Percentiles rank a stretch among this genome's conserved stretches.
phyloP scores from a whole-genome alignment of 2,113 vertebrate species.

The Zosterops japonicus region DNA sequence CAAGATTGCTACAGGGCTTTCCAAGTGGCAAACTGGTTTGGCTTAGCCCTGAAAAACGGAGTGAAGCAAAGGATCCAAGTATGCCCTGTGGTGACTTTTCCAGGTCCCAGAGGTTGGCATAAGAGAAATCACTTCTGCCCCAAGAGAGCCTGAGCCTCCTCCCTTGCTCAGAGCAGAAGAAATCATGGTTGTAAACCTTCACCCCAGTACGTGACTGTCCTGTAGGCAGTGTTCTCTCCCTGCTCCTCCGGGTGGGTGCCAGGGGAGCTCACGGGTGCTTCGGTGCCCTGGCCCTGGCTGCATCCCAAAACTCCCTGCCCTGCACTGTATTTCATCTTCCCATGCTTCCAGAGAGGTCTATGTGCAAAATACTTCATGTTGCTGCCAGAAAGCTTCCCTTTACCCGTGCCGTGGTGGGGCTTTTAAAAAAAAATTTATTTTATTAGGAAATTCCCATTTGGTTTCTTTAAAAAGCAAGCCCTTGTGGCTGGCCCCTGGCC shows the following conservation, averaged over 20 bases:
- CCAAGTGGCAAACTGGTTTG: not conserved
- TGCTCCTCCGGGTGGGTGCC: not conserved
- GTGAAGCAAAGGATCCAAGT: fast-evolving
- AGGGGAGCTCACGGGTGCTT: not conserved
- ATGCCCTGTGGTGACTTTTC: not conserved
- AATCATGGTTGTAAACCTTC: not conserved
- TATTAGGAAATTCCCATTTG: conserved; percentile 73
- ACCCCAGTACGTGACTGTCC: fast-evolving
- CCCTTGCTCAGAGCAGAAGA: not conserved
- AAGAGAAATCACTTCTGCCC: not conserved
- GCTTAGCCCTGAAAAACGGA: not conserved
- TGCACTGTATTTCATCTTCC: not conserved
- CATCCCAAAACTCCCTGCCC: not conserved
- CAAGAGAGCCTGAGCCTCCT: not conserved
- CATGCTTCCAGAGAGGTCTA: not conserved
- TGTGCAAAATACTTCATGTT: not conserved
- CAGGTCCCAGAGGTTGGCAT: fast-evolving
- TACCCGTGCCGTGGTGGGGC: not conserved
- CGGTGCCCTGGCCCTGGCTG: not conserved
- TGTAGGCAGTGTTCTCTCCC: not conserved
- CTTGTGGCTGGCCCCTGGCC: conserved; percentile 66
- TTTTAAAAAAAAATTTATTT: not conserved
- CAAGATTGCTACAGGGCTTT: not conserved
- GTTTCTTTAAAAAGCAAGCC: conserved; percentile 56
- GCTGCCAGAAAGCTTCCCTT: conserved; percentile 1